These are phyloP conservation scores for Catocala nupta DNA, from an alignment of 2,888 invertebrate genomes.

Conservation along the genomic window DNA sequence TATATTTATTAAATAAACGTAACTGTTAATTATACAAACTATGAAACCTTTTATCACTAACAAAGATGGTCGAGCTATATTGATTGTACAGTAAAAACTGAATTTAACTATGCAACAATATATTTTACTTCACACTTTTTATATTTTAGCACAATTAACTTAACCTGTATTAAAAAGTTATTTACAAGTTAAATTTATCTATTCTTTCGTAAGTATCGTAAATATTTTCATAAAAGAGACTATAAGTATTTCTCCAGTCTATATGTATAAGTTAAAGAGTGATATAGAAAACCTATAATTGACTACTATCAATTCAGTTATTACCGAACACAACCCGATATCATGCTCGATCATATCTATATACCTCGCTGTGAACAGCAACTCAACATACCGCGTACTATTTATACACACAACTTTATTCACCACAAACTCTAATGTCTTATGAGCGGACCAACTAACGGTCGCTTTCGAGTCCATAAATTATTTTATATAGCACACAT, in stretches of 20 bases:
- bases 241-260: no score
- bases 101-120: not conserved
- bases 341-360: constrained; percentile 26
- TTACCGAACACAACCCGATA: constrained; percentile 9
- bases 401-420: constrained; percentile 4
- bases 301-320: not conserved
- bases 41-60: constrained; percentile 46
- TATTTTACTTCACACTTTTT: not conserved
- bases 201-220: no score
- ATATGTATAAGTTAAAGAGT: no score
- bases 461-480: not conserved
- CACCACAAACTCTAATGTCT: constrained; percentile 3
- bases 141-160: no score
- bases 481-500: constrained; percentile 1
- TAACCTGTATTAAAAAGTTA: no score
- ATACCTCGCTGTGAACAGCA: constrained; percentile 19
- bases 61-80: constrained; percentile 21
- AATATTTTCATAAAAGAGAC: no score
- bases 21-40: constrained; percentile 42
- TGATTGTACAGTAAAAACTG: constrained; percentile 1
- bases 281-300: no score
- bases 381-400: constrained; percentile 28
- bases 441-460: not conserved
- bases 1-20: constrained; percentile 29
- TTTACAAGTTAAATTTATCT: no score